Percentiles rank a stretch among this genome's conserved stretches.
These are phyloP conservation scores for Ctenicera cuprea DNA, from an alignment of 2,888 invertebrate species.

Conservation along the genomic window DNA sequence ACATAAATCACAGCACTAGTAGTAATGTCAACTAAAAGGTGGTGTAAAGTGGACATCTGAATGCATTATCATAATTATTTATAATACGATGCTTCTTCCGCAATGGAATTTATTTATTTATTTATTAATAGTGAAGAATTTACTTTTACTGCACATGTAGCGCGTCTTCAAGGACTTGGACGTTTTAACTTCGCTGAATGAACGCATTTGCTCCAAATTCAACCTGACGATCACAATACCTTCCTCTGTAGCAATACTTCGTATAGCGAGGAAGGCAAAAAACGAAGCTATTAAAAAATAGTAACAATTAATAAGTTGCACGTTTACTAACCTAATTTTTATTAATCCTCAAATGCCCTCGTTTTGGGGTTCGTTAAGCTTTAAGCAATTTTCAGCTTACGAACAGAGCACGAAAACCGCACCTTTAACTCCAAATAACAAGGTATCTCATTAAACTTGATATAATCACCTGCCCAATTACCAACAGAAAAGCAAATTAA, in stretches of 20 bases:
- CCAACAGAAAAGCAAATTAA: constrained; percentile 28
- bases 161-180: too few species aligned
- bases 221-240: too few species aligned
- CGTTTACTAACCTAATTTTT: too few species aligned
- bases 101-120: background rate
- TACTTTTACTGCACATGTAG: too few species aligned
- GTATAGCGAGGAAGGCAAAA: too few species aligned
- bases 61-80: background rate
- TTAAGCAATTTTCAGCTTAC: background rate
- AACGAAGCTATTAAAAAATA: too few species aligned
- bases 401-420: constrained; percentile 9
- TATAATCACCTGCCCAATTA: constrained; percentile 32
- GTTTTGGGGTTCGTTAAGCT: constrained; percentile 18
- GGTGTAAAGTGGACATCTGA: background rate
- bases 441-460: constrained; percentile 30
- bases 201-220: too few species aligned
- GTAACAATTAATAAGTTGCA: too few species aligned
- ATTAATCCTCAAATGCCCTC: too few species aligned
- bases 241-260: too few species aligned
- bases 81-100: background rate
- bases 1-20: constrained; percentile 8
- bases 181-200: too few species aligned
- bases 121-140: too few species aligned
- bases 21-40: background rate
- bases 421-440: constrained; percentile 25